A percentile compares a stretch with the other conserved stretches of the same genome.
phyloP scores from a whole-genome alignment of 2,888 invertebrate genomes.

The Dilophus febrilis region DNA sequence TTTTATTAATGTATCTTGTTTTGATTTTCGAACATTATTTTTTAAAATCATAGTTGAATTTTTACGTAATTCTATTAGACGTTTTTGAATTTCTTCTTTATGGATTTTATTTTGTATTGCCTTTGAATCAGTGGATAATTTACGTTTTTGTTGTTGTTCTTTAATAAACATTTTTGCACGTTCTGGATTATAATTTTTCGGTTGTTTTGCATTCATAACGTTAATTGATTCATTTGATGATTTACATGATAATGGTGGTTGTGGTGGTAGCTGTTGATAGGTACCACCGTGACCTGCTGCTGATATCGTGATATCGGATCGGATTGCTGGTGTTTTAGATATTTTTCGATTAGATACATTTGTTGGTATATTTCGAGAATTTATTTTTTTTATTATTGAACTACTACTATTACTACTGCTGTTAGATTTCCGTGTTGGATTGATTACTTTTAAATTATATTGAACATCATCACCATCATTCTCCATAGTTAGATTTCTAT shows the following conservation, averaged over 20 bases:
- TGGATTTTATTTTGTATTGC: slow-evolving; percentile 20
- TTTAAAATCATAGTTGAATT: slow-evolving; percentile 30
- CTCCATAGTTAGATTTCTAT: too few species aligned
- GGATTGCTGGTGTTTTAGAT: background rate
- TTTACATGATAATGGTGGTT: too few species aligned
- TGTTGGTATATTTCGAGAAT: background rate
- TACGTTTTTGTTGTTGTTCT: slow-evolving; percentile 35
- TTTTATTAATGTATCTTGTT: too few species aligned
- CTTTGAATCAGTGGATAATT: slow-evolving; percentile 24
- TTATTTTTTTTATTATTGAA: background rate
- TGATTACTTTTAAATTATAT: too few species aligned
- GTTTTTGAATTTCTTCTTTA: slow-evolving; percentile 29
- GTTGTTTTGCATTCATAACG: slow-evolving; percentile 13
- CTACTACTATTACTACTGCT: background rate
- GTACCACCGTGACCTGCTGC: background rate
- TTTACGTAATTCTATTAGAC: slow-evolving; percentile 30
- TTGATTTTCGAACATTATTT: slow-evolving; percentile 25
- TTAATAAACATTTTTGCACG: slow-evolving; percentile 37
- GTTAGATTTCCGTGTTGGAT: too few species aligned
- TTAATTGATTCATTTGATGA: background rate
- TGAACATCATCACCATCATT: too few species aligned
- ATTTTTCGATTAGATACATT: background rate
- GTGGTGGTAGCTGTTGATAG: too few species aligned
- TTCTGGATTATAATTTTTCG: slow-evolving; percentile 31
- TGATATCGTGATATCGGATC: background rate